Evolutionary conservation across 2,888 invertebrate species (phyloP).

Genomic region (Perdita meconis): DNA sequence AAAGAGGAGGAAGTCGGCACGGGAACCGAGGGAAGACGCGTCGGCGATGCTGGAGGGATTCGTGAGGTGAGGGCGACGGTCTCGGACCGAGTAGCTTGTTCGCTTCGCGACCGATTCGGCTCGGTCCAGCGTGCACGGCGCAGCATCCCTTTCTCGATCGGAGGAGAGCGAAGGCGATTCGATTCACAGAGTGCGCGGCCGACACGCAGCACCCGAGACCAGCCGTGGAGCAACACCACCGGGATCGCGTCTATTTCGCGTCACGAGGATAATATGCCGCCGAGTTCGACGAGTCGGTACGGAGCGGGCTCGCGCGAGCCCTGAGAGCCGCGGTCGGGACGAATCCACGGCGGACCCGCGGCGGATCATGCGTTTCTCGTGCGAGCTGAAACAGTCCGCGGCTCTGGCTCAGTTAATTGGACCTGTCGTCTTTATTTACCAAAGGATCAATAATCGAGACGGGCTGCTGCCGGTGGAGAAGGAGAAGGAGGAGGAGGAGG

Average conservation of each 20-base stretch:
- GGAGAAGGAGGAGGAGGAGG: constrained; percentile 16
- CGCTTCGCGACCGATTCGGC: constrained; percentile 1
- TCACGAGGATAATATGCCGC: constrained; percentile 30
- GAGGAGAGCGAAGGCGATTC: not conserved
- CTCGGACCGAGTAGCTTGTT: constrained; percentile 26
- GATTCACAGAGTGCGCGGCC: constrained; percentile 8
- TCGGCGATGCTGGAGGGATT: constrained; percentile 67
- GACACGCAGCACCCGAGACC: not conserved
- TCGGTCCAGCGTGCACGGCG: constrained; percentile 34
- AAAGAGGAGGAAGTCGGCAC: constrained; percentile 52
- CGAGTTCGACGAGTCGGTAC: constrained; percentile 26
- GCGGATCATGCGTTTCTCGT: constrained; percentile 62
- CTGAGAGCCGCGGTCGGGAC: constrained; percentile 29
- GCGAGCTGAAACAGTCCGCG: constrained; percentile 59
- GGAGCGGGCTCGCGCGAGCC: constrained; percentile 33
- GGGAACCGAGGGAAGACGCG: constrained; percentile 52
- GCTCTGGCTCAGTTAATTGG: constrained; percentile 58
- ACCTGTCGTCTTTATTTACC: constrained; percentile 71
- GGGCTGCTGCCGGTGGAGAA: constrained; percentile 46
- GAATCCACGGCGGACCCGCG: constrained; percentile 27
- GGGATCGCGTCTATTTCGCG: not conserved
- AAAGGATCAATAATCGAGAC: constrained; percentile 76
- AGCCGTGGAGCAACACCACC: not conserved
- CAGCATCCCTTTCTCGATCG: constrained; percentile 53
- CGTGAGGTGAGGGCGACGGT: constrained; percentile 68